Evolutionary conservation across 2,797 vertebrate genomes (phyloP).

Genomic region (Scolopax rusticola): DNA sequence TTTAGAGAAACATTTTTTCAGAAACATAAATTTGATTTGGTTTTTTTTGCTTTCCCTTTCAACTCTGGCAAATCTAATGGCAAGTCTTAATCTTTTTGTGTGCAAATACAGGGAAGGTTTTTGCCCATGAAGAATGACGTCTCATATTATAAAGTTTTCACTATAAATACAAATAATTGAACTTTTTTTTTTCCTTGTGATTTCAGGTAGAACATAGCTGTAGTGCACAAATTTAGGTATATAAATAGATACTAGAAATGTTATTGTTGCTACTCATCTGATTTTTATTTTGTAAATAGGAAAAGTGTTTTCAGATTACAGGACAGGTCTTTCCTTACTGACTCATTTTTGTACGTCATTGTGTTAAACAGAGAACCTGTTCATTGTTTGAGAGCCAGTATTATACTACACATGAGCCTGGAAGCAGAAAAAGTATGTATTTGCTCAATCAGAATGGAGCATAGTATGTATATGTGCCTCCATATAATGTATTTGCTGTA

Average conservation of each 20-base stretch:
- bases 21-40: neutral
- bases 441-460: neutral
- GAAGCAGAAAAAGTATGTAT: neutral
- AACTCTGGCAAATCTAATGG: neutral
- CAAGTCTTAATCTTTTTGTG: neutral
- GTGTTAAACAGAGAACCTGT: neutral
- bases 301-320: neutral
- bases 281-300: neutral
- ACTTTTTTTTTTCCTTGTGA: neutral
- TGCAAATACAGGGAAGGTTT: rapidly evolving
- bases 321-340: neutral
- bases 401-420: neutral
- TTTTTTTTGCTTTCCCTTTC: neutral
- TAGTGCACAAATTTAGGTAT: neutral
- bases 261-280: neutral
- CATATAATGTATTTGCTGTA: neutral
- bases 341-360: neutral
- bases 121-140: neutral
- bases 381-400: neutral
- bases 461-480: neutral
- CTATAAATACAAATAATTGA: neutral
- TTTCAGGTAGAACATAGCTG: neutral
- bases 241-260: neutral
- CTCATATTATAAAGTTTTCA: neutral
- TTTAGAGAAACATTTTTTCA: neutral